These are phyloP conservation scores for Aleiodes sp. DNA, from an alignment of 1,140 invertebrate species.

Conservation along the genomic window DNA sequence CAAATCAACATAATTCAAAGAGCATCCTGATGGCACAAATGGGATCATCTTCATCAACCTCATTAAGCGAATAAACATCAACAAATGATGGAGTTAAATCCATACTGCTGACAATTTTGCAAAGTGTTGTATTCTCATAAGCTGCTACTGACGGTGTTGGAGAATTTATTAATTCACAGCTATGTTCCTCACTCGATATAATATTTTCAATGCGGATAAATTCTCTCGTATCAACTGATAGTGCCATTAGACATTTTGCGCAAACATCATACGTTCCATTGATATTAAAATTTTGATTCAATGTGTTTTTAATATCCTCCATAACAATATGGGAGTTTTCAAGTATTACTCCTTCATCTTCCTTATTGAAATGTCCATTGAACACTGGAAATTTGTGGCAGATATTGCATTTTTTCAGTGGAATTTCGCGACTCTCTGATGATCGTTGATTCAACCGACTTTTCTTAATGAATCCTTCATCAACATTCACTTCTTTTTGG, in stretches of 20 bases:
- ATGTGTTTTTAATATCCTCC: neutral
- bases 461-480: too few relatives aligned
- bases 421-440: neutral
- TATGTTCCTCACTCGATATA: conserved; percentile 10
- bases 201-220: conserved; percentile 50
- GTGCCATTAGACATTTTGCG: conserved; percentile 41
- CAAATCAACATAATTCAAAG: neutral
- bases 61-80: neutral
- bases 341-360: neutral
- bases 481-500: too few relatives aligned
- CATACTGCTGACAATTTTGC: conserved; percentile 62
- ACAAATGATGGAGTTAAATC: conserved; percentile 51
- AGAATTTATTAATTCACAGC: neutral
- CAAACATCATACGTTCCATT: neutral
- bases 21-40: neutral
- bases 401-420: neutral
- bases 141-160: conserved; percentile 50
- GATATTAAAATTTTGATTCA: neutral
- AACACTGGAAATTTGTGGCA: neutral
- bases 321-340: neutral
- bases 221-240: conserved; percentile 53
- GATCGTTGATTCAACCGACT: neutral
- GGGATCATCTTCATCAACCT: neutral
- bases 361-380: conserved; percentile 6
- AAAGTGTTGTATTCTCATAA: conserved; percentile 65